A percentile compares a stretch with the other conserved stretches of the same genome.
Conservation (phyloP, 2,888 invertebrate species). For the Hyalella azteca region DNA sequence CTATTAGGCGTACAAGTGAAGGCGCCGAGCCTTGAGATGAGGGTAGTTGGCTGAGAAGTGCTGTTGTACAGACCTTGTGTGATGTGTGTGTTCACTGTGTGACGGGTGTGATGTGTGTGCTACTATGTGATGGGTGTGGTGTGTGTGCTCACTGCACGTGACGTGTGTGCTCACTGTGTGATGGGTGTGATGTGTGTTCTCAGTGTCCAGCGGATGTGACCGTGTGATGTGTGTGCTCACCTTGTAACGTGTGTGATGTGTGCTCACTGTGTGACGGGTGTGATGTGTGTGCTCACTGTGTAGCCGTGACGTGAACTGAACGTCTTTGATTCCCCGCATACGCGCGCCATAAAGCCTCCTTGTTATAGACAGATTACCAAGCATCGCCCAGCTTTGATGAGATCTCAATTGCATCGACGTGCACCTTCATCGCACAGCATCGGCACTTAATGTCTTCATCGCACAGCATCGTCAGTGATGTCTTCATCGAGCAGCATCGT, state of each 20-base stretch:
- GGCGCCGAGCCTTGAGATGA: conserved; percentile 7
- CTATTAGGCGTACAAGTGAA: not conserved
- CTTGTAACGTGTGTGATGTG: no score
- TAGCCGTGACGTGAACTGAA: conserved; percentile 31
- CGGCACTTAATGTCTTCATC: no score
- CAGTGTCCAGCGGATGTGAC: no score
- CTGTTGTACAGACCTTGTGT: not conserved
- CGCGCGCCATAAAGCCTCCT: conserved; percentile 21
- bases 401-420: not conserved
- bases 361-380: conserved; percentile 30
- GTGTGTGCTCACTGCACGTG: not conserved
- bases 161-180: conserved; percentile 28
- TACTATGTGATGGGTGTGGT: no score
- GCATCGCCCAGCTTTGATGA: conserved; percentile 33
- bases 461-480: no score
- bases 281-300: no score
- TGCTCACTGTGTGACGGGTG: conserved; percentile 35
- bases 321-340: conserved; percentile 1
- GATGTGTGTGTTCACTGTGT: conserved; percentile 24
- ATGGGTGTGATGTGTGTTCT: no score
- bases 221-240: conserved; percentile 22
- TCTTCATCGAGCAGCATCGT: no score
- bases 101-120: no score
- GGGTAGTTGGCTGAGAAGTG: not conserved
- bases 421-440: not conserved